Percentiles rank a stretch among this genome's conserved stretches.
These are phyloP conservation scores for Shinisaurus crocodilurus DNA, from an alignment of 2,113 vertebrate species.

Conservation along the genomic window DNA sequence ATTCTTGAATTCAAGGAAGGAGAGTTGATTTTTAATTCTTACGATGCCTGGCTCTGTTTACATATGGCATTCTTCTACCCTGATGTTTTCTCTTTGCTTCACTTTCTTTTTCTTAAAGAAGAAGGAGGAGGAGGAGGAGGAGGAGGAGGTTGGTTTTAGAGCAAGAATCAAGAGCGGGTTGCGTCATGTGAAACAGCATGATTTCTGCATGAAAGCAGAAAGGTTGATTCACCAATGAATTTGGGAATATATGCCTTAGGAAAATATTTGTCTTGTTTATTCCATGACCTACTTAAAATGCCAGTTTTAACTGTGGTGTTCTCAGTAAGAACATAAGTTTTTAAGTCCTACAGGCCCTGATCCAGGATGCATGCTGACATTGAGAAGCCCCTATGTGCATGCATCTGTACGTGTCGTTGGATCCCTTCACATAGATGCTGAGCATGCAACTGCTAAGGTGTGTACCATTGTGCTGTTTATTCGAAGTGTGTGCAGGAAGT, in stretches of 20 bases:
- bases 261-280: background rate
- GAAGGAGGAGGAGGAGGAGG: too few species aligned
- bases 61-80: background rate
- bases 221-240: fast-evolving
- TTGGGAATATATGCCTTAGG: background rate
- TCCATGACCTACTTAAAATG: background rate
- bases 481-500: background rate
- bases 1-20: background rate
- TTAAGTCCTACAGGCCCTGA: background rate
- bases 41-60: background rate
- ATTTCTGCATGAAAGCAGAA: background rate
- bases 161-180: background rate
- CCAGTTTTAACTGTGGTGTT: fast-evolving
- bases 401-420: background rate
- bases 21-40: background rate
- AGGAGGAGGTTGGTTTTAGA: background rate
- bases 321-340: background rate
- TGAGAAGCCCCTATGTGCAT: background rate
- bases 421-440: too few species aligned
- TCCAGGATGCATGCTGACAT: background rate
- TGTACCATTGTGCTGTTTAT: background rate
- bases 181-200: background rate
- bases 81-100: background rate
- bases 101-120: background rate
- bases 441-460: background rate